Percentiles rank a stretch among this genome's conserved stretches.
These are phyloP conservation scores for Drosophila kambysellisi DNA, from an alignment of 2,888 invertebrate genomes.

Conservation along the genomic window DNA sequence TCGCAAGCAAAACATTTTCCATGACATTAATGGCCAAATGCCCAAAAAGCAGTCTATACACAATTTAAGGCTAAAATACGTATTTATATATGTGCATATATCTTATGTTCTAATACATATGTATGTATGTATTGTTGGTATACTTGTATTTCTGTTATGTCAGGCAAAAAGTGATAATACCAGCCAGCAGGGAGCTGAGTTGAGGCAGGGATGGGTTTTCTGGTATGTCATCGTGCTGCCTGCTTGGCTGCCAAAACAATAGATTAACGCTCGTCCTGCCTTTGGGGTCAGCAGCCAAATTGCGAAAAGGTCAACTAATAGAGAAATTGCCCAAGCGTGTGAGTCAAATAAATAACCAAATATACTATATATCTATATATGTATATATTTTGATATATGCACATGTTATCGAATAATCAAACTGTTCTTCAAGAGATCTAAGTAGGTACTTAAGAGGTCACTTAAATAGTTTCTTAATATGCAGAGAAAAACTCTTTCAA, in stretches of 20 bases:
- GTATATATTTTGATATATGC: conserved; percentile 33
- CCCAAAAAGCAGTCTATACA: conserved; percentile 28
- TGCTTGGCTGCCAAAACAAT: conserved; percentile 68
- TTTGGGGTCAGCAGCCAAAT: conserved; percentile 42
- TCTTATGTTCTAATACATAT: conserved; percentile 22
- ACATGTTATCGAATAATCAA: conserved; percentile 32
- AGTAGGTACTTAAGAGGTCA: conserved; percentile 33
- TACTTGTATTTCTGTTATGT: conserved; percentile 48
- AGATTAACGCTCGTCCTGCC: conserved; percentile 63
- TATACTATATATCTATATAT: conserved; percentile 6
- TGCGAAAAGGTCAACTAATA: conserved; percentile 56
- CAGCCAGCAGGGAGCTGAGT: conserved; percentile 1
- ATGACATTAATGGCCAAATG: conserved; percentile 71
- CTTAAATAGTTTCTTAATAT: neutral
- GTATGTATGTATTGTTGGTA: conserved; percentile 25
- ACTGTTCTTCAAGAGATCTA: conserved; percentile 6
- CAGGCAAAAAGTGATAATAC: conserved; percentile 60
- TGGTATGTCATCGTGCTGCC: conserved; percentile 56
- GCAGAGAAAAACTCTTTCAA: neutral
- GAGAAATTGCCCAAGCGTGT: conserved; percentile 46
- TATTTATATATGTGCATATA: conserved; percentile 4
- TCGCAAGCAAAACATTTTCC: conserved; percentile 73
- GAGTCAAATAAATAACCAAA: conserved; percentile 3
- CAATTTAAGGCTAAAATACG: conserved; percentile 37
- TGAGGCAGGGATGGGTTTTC: neutral